Percentiles rank a stretch among this genome's conserved stretches.
These are phyloP conservation scores for Camponotus vicinus DNA, from an alignment of 1,140 invertebrate genomes.

Conservation along the genomic window DNA sequence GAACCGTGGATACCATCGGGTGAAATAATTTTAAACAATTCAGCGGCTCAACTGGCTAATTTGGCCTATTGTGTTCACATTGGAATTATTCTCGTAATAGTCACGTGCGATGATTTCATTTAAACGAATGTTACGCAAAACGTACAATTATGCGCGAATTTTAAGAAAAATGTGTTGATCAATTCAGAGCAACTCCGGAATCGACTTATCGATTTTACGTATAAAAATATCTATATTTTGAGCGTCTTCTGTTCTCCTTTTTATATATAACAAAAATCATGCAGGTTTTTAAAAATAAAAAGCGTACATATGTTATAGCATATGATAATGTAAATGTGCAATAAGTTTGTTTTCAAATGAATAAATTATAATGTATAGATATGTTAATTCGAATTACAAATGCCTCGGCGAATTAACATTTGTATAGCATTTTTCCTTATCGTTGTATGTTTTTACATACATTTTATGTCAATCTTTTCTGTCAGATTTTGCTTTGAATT, in stretches of 20 bases:
- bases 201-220: neutral
- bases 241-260: neutral
- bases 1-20: slow-evolving; percentile 81
- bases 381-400: neutral
- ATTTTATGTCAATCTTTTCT: neutral
- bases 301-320: neutral
- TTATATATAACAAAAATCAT: neutral
- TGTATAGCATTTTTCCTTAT: neutral
- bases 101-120: slow-evolving; percentile 70
- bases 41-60: slow-evolving; percentile 69
- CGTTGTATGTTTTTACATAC: neutral
- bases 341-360: neutral
- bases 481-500: neutral
- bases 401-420: slow-evolving; percentile 6
- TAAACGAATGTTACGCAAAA: slow-evolving; percentile 65
- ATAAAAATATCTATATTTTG: neutral
- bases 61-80: slow-evolving; percentile 77
- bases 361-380: neutral
- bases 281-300: neutral
- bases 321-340: neutral
- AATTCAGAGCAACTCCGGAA: neutral
- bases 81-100: slow-evolving; percentile 73
- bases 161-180: neutral
- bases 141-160: neutral
- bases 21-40: slow-evolving; percentile 69